Base-by-base conservation (phyloP, 2,888 invertebrate species). In the Cephus sareptanus region DNA sequence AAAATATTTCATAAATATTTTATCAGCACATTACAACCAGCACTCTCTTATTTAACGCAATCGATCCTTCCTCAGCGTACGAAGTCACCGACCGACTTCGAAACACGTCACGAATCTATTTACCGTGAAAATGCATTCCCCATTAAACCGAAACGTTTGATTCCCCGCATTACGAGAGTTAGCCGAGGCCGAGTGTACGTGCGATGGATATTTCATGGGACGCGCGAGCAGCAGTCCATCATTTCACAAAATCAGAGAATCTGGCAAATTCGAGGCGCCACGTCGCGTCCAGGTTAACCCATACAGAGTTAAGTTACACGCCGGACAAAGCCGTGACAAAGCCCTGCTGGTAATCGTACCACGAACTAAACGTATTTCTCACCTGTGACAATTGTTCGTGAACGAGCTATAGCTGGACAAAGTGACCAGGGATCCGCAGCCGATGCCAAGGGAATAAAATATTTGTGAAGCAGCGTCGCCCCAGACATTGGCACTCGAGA, bases 391-490 rank as follows among this genome's bases (percentile, higher is more conserved):
- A 89, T 95, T 95, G 88, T 96, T 96, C 76, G 92, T 92, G 89
- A 96, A 96, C 84, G 93, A 92, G 81, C 93, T 96, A 91, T 96
- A 96, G 76, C 96, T 96, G 12, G 96, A 95, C 77, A 97, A 92
- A 0, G 96, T 96, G 74, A 97, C 94, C 76, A 96, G 93, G 0
- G 96, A 96, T 0, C 95, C 95, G 84, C 95, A 95, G 1, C 93
- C 94, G n/a, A 97, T 94, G 73, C 96, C 95, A 79, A 96, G 95
- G 0, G 97, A 96, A 92, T 96, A 97, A 91, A 96, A 96, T 84
- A 96, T 95, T 93, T 97, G 97, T 2, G 96, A 96, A 0, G 96
- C 96, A 1, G 97, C 96, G 83, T 96, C 96, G 4, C 95, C 95
- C 97, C 97, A 97, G 30, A 97, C 96, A 83, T 93, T 92, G 0